Conservation (phyloP, 2,888 invertebrate genomes). For the Pterobdella sp. region DNA sequence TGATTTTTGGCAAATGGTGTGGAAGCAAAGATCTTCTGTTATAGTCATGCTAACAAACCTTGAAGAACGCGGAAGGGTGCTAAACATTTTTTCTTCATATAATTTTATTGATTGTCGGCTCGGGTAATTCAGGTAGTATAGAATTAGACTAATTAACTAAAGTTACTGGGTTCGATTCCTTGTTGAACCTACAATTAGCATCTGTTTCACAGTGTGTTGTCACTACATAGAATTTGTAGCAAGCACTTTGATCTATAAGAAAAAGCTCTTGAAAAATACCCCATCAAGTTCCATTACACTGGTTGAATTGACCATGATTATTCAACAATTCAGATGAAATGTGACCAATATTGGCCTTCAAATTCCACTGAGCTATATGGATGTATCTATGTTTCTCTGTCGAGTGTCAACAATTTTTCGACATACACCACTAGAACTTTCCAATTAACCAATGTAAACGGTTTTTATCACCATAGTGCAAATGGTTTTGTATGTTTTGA, state of each 20-base stretch:
- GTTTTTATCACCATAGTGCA: background rate
- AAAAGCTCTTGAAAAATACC: too few relatives aligned
- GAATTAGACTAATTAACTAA: too few relatives aligned
- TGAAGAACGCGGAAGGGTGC: conserved; percentile 15
- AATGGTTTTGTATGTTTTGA: too few relatives aligned
- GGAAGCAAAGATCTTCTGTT: conserved; percentile 77
- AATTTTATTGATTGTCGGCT: background rate
- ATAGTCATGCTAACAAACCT: conserved; percentile 67
- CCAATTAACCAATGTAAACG: conserved; percentile 21
- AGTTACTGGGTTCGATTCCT: too few relatives aligned
- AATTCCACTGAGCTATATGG: conserved; percentile 22
- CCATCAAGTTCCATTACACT: too few relatives aligned
- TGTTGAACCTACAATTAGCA: too few relatives aligned
- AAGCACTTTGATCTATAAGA: too few relatives aligned
- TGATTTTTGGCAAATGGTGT: conserved; percentile 80
- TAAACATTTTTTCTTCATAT: background rate
- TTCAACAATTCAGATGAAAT: conserved; percentile 19
- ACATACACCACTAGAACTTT: conserved; percentile 21
- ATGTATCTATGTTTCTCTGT: conserved; percentile 19
- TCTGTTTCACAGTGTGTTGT: too few relatives aligned
- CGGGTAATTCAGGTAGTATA: background rate
- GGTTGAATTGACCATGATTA: too few relatives aligned
- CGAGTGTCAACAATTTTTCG: conserved; percentile 4
- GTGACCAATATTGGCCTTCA: conserved; percentile 27
- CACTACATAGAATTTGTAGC: too few relatives aligned